Conservation (phyloP, 1,140 invertebrate species). For the Heliconius nattereri region DNA sequence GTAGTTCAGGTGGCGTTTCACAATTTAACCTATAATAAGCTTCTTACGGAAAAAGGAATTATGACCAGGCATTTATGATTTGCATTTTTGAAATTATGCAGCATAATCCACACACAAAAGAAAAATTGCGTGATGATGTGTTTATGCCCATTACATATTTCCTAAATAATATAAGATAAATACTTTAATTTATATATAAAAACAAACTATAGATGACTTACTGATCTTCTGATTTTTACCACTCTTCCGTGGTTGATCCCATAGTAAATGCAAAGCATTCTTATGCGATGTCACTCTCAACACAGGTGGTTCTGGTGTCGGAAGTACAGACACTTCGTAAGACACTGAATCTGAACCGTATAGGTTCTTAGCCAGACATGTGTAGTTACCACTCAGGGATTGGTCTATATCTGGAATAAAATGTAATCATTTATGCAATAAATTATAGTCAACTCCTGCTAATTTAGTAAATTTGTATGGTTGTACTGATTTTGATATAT, state of each 20-base stretch:
- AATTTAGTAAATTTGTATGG: no score
- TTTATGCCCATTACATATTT: no score
- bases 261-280: constrained; percentile 83
- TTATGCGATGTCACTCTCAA: constrained; percentile 84
- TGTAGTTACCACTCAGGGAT: constrained; percentile 90
- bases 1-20: no score
- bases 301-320: constrained; percentile 86
- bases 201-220: constrained; percentile 42
- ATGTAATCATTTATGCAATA: background rate
- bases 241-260: constrained; percentile 80
- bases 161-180: no score
- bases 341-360: constrained; percentile 91
- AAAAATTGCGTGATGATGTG: no score
- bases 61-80: no score
- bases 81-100: no score
- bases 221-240: constrained; percentile 67
- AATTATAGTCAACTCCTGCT: no score
- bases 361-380: constrained; percentile 90
- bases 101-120: no score
- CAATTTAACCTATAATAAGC: no score
- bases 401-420: constrained; percentile 78
- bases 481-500: no score
- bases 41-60: no score
- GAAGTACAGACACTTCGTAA: constrained; percentile 89
- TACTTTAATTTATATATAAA: background rate